These are phyloP conservation scores for Pangasianodon gigas DNA, from an alignment of 2,113 vertebrate genomes.

Conservation along the genomic window DNA sequence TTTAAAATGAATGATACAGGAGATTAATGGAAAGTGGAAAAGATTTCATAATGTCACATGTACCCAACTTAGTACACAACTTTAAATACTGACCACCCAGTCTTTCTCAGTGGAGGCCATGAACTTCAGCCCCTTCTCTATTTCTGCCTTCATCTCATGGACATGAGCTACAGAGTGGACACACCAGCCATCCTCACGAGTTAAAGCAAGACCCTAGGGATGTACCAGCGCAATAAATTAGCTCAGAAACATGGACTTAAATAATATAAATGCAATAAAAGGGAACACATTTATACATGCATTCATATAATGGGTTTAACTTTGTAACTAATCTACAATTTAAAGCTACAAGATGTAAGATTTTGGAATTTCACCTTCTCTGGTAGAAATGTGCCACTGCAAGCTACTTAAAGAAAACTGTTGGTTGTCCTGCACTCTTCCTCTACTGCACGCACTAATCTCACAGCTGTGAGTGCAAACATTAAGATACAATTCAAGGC, in stretches of 20 bases:
- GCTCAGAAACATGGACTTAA: neutral
- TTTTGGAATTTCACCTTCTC: neutral
- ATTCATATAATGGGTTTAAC: neutral
- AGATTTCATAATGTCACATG: neutral
- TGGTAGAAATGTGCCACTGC: neutral
- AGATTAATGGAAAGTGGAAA: neutral
- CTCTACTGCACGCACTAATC: neutral
- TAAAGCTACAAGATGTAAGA: neutral
- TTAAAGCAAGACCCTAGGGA: slow-evolving; percentile 79
- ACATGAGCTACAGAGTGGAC: slow-evolving; percentile 89
- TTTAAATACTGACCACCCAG: slow-evolving; percentile 81
- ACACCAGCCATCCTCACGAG: slow-evolving; percentile 83
- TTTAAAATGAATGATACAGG: slow-evolving; percentile 60
- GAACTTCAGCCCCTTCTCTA: slow-evolving; percentile 83
- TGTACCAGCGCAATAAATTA: neutral
- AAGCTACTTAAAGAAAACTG: neutral
- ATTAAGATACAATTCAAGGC: neutral
- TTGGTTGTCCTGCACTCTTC: neutral
- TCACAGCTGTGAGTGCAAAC: neutral
- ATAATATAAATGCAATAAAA: neutral
- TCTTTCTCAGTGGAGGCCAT: slow-evolving; percentile 82
- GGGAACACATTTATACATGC: neutral
- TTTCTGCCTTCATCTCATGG: slow-evolving; percentile 87
- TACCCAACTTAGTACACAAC: neutral
- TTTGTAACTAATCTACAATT: neutral